Conservation (phyloP, 2,113 vertebrate genomes). For the Calyptommatus sinebrachiatus region DNA sequence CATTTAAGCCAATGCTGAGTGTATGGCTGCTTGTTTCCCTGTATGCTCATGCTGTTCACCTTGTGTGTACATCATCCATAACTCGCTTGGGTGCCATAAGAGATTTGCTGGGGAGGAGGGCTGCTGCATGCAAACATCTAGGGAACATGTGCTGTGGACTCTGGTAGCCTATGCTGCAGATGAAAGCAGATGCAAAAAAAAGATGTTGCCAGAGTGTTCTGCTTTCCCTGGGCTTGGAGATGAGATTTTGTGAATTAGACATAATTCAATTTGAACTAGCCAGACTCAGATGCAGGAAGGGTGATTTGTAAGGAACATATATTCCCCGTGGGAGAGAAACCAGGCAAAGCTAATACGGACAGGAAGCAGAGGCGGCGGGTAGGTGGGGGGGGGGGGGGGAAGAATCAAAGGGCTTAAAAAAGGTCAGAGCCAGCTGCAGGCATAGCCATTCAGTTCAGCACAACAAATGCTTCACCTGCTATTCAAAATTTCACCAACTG, state of each 20-base stretch:
- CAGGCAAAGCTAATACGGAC: background rate
- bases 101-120: background rate
- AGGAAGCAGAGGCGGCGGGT: slow-evolving; percentile 2
- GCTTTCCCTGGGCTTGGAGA: background rate
- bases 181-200: background rate
- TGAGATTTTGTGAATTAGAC: background rate
- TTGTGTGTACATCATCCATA: background rate
- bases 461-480: background rate
- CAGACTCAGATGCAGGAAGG: background rate
- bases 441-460: background rate
- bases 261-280: background rate
- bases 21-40: too few species aligned
- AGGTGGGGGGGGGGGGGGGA: too few species aligned
- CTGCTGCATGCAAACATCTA: background rate
- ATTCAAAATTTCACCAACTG: background rate
- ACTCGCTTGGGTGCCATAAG: background rate
- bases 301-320: background rate
- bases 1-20: background rate
- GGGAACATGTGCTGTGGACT: background rate
- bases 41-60: background rate
- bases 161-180: background rate
- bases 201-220: too few species aligned
- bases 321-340: background rate
- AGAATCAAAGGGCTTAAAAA: background rate
- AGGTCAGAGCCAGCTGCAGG: slow-evolving; percentile 5